phyloP scores from a whole-genome alignment of 2,888 invertebrate species.

The Ellobium chinense region DNA sequence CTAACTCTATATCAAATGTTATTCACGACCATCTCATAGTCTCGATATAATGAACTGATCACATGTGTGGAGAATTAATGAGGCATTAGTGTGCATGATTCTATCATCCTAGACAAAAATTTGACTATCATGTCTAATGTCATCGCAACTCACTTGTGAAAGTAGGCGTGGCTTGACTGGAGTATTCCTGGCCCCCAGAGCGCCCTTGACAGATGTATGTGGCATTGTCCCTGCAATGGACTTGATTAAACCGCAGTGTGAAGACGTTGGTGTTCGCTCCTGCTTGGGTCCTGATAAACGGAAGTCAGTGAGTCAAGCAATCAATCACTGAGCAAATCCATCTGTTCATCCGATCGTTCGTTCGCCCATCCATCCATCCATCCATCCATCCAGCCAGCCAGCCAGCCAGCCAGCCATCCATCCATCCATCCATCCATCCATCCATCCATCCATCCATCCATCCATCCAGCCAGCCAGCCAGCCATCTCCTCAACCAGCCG shows the following conservation, averaged over 20 bases:
- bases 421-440: background rate
- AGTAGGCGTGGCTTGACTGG: background rate
- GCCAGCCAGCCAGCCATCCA: background rate
- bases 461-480: background rate
- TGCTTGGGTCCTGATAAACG: background rate
- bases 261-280: background rate
- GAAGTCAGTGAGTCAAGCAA: background rate
- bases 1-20: too few species aligned
- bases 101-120: too few species aligned
- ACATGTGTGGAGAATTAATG: too few species aligned
- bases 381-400: background rate
- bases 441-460: background rate
- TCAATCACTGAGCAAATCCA: background rate
- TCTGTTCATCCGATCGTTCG: too few species aligned
- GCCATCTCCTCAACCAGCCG: background rate
- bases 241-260: background rate
- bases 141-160: constrained; percentile 2
- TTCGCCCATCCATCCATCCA: background rate
- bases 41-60: too few species aligned
- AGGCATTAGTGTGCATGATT: too few species aligned
- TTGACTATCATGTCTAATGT: too few species aligned
- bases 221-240: background rate
- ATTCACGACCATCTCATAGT: too few species aligned
- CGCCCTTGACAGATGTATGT: background rate
- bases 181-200: background rate